Conservation (phyloP, 2,888 invertebrate genomes). For the Drosophila meridionalis region DNA sequence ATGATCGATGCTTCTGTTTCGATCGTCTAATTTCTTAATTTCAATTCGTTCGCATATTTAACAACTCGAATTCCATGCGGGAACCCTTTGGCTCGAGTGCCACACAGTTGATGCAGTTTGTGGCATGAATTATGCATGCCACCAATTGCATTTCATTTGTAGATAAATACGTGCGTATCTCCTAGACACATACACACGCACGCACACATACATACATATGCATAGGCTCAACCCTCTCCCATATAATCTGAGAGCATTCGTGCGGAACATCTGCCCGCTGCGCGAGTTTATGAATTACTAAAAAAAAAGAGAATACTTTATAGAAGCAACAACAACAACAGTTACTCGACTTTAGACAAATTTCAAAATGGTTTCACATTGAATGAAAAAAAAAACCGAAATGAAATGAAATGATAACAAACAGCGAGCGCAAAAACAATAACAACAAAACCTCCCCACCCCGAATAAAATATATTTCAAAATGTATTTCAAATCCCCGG, state of each 20-base stretch:
- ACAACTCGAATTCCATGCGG: conserved; percentile 8
- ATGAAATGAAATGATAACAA: conserved; percentile 69
- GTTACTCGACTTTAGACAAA: conserved; percentile 36
- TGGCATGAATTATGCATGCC: conserved; percentile 66
- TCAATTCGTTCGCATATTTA: conserved; percentile 23
- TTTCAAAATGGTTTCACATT: conserved; percentile 68
- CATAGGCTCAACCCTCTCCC: conserved; percentile 43
- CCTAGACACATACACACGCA: neutral
- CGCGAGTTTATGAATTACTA: conserved; percentile 63
- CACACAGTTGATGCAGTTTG: conserved; percentile 30
- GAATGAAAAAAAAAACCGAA: conserved; percentile 53
- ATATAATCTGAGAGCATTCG: conserved; percentile 36
- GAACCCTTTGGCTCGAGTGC: conserved; percentile 14
- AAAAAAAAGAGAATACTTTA: conserved; percentile 21
- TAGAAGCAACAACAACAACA: conserved; percentile 29
- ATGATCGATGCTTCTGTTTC: neutral
- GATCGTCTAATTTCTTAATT: conserved; percentile 12
- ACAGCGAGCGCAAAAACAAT: conserved; percentile 42
- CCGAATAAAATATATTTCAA: conserved; percentile 14
- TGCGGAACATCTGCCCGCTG: conserved; percentile 66
- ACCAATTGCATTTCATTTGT: conserved; percentile 66
- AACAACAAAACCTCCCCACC: conserved; percentile 30
- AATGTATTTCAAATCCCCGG: conserved; percentile 24
- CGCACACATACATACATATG: conserved; percentile 1
- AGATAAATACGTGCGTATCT: conserved; percentile 37